A percentile compares a stretch with the other conserved stretches of the same genome.
Evolutionary conservation across 2,888 invertebrate genomes (phyloP).

Genomic region (Zelleria hepariella): DNA sequence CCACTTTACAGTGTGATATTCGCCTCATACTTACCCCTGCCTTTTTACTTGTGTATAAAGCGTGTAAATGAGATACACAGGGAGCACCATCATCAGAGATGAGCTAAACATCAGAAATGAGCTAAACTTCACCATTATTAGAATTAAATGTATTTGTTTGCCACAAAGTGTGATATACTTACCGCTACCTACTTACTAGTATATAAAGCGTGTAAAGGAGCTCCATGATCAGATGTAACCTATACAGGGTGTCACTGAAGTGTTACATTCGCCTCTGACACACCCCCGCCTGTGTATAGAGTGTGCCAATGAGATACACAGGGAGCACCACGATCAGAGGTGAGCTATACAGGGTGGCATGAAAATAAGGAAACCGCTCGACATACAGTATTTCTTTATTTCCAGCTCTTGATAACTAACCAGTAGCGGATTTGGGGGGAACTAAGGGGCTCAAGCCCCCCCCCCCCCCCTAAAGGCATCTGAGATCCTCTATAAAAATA

Average conservation of each 20-base stretch:
- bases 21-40: slow-evolving; percentile 74
- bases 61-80: slow-evolving; percentile 92
- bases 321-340: slow-evolving; percentile 88
- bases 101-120: slow-evolving; percentile 70
- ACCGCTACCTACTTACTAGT: slow-evolving; percentile 32
- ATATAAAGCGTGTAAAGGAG: slow-evolving; percentile 93
- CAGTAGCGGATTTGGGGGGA: too few species aligned
- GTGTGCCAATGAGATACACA: slow-evolving; percentile 84
- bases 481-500: too few species aligned
- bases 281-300: slow-evolving; percentile 72
- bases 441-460: too few species aligned
- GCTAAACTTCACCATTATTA: slow-evolving; percentile 88
- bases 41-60: slow-evolving; percentile 71
- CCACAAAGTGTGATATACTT: too few species aligned
- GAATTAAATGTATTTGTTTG: slow-evolving; percentile 85
- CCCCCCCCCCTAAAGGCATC: too few species aligned
- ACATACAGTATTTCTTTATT: too few species aligned
- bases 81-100: slow-evolving; percentile 83
- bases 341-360: too few species aligned
- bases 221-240: slow-evolving; percentile 79
- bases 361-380: too few species aligned
- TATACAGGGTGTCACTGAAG: too few species aligned
- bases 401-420: too few species aligned
- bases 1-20: slow-evolving; percentile 89
- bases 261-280: too few species aligned